Conservation (phyloP, 1,140 invertebrate genomes). For the Caenorhabditis inopinata region DNA sequence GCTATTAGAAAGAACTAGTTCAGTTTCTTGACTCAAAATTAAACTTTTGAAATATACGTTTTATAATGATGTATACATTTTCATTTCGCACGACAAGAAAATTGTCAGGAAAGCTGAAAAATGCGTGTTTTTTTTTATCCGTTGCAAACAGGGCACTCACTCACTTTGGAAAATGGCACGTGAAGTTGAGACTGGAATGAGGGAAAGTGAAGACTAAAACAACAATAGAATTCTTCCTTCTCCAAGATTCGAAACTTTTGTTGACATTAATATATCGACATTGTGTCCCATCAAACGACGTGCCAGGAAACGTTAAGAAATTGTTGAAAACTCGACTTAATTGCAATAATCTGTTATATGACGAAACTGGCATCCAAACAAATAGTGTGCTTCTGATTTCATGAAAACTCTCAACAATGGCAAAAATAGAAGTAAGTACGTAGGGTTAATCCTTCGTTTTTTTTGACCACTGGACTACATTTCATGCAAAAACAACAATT, state of each 20-base stretch:
- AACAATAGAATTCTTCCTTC: neutral
- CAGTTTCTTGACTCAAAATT: too few relatives aligned
- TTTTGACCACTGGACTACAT: too few relatives aligned
- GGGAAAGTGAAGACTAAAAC: neutral
- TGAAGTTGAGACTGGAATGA: neutral
- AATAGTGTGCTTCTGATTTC: too few relatives aligned
- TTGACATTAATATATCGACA: constrained; percentile 25
- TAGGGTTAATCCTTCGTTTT: too few relatives aligned
- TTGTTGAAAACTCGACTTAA: neutral
- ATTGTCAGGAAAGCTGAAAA: constrained; percentile 10
- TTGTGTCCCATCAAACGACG: neutral
- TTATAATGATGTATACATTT: neutral
- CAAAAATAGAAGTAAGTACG: too few relatives aligned
- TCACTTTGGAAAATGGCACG: constrained; percentile 19
- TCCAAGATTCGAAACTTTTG: constrained; percentile 16
- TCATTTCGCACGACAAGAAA: neutral
- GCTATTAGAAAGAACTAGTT: too few relatives aligned
- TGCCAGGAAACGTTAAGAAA: neutral
- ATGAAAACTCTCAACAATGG: too few relatives aligned
- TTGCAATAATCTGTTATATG: too few relatives aligned
- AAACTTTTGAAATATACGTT: too few relatives aligned
- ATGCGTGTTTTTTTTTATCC: neutral
- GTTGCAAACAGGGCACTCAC: neutral
- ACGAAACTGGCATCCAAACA: too few relatives aligned
- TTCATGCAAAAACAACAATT: too few relatives aligned